phyloP scores from a whole-genome alignment of 2,797 vertebrate species.

The Lepus townsendii region DNA sequence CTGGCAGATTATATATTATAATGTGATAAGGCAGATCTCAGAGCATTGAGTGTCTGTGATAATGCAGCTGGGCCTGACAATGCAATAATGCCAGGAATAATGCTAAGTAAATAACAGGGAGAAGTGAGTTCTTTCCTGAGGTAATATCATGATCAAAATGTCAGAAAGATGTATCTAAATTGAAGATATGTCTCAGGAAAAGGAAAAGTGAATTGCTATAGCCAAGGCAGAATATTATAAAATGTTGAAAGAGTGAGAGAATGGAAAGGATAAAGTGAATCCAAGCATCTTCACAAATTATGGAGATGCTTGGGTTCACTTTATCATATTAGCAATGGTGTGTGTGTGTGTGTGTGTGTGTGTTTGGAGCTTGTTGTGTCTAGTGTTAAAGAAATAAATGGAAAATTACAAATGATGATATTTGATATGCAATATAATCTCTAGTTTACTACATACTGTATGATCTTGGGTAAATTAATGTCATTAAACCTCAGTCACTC shows the following conservation, averaged over 20 bases:
- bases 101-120: constrained; percentile 2
- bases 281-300: not conserved
- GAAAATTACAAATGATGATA: not conserved
- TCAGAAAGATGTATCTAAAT: not conserved
- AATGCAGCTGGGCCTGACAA: not conserved
- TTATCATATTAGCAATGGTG: not conserved
- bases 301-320: not conserved
- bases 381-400: not conserved
- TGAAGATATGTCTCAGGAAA: not conserved
- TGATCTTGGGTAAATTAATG: not conserved
- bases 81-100: not conserved
- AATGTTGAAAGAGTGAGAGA: not conserved
- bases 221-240: not conserved
- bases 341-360: not conserved
- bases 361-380: not conserved
- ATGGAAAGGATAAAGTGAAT: not conserved
- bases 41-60: not conserved
- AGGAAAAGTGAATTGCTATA: not conserved
- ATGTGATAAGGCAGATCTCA: not conserved
- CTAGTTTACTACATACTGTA: not conserved
- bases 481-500: not conserved
- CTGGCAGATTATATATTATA: not conserved
- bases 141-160: not conserved
- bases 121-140: not conserved
- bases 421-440: not conserved